phyloP scores from a whole-genome alignment of 2,797 vertebrate species.

The Tokudaia tokunoshimensis region DNA sequence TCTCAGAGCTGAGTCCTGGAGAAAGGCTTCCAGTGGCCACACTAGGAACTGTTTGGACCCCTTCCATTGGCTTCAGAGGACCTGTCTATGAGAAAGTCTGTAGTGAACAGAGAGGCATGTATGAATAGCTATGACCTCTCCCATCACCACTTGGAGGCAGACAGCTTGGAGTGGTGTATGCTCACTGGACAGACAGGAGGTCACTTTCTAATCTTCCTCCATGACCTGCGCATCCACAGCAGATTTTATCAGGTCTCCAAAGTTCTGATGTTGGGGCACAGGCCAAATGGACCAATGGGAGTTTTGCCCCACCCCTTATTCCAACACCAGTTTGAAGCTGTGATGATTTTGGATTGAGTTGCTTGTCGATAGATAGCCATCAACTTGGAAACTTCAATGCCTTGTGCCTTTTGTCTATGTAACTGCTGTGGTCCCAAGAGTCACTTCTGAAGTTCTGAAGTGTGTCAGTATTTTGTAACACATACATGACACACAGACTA shows the following conservation, averaged over 20 bases:
- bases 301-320: not conserved
- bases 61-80: not conserved
- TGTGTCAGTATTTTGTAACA: not conserved
- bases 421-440: no score
- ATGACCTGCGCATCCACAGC: not conserved
- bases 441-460: not conserved
- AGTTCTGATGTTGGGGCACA: not conserved
- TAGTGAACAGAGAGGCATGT: not conserved
- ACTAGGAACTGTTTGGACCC: not conserved
- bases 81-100: not conserved
- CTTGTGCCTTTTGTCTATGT: not conserved
- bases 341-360: not conserved
- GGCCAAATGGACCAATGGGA: not conserved
- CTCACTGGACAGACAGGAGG: not conserved
- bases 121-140: accelerated
- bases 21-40: not conserved
- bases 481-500: no score
- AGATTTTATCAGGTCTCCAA: not conserved
- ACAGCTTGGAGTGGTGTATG: not conserved
- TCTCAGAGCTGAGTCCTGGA: not conserved
- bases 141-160: accelerated
- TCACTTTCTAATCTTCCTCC: not conserved
- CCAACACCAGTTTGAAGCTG: not conserved
- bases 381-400: not conserved
- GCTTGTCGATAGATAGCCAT: not conserved